Percentiles rank a stretch among this genome's conserved stretches.
phyloP scores from a whole-genome alignment of 2,797 vertebrate genomes.

The Austrolebias charrua region DNA sequence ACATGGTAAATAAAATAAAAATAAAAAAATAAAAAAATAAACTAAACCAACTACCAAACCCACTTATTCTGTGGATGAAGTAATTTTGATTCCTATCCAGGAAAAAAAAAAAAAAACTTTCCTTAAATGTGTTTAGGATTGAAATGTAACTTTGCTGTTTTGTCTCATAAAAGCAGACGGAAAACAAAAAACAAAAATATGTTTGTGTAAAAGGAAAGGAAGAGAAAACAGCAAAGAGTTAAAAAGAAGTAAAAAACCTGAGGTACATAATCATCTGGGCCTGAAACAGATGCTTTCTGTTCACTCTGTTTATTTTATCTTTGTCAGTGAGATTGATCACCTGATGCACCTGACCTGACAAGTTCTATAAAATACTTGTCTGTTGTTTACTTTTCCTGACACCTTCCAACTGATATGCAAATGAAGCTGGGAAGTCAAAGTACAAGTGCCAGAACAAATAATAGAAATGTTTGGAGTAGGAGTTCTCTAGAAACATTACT shows the following conservation, averaged over 20 bases:
- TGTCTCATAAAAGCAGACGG: conserved; percentile 6
- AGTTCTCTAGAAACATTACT: conserved; percentile 43
- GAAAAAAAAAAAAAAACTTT: not conserved
- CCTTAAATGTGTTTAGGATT: not conserved
- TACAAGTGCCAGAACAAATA: conserved; percentile 58
- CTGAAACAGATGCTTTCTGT: conserved; percentile 57
- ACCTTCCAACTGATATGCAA: conserved; percentile 65
- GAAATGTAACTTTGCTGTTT: not conserved
- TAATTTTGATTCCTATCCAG: not conserved
- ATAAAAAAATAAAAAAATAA: too few relatives aligned
- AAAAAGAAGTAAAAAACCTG: conserved; percentile 49
- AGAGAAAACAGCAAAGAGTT: conserved; percentile 28
- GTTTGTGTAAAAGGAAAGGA: not conserved
- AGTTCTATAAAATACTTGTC: conserved; percentile 36
- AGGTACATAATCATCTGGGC: conserved; percentile 60
- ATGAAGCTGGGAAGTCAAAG: conserved; percentile 35
- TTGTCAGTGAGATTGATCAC: conserved; percentile 71
- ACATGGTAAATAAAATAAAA: too few relatives aligned
- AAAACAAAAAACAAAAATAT: not conserved
- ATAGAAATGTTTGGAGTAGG: conserved; percentile 50
- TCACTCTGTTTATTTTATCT: conserved; percentile 55
- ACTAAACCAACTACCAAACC: too few relatives aligned
- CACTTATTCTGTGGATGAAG: too few relatives aligned
- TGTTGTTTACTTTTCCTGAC: conserved; percentile 18
- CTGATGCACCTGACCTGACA: conserved; percentile 58